Conservation (phyloP, 2,888 invertebrate species). For the Panorpa germanica region DNA sequence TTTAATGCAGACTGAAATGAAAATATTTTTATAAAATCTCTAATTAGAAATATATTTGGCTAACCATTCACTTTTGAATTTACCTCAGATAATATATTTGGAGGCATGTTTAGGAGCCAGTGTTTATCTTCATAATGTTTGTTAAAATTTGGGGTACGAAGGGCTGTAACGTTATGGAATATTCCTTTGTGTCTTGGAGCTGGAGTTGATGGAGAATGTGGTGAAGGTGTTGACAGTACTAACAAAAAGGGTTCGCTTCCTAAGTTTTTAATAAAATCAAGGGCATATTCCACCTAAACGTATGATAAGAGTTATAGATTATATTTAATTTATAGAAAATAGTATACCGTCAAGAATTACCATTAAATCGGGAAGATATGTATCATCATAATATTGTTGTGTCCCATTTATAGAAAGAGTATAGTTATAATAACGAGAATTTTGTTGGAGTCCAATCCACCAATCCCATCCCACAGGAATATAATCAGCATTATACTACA, state of each 20-base stretch:
- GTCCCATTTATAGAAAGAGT: slow-evolving; percentile 65
- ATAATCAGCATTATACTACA: slow-evolving; percentile 23
- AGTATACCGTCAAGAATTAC: slow-evolving; percentile 28
- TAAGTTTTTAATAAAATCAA: slow-evolving; percentile 28
- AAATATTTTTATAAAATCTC: too few relatives aligned
- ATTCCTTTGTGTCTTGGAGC: slow-evolving; percentile 46
- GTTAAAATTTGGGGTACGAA: slow-evolving; percentile 50
- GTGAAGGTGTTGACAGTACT: slow-evolving; percentile 73
- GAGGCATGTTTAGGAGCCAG: slow-evolving; percentile 60
- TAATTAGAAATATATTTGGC: too few relatives aligned
- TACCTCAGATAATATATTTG: slow-evolving; percentile 39
- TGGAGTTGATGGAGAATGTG: slow-evolving; percentile 73
- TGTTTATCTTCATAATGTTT: slow-evolving; percentile 52
- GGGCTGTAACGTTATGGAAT: slow-evolving; percentile 39
- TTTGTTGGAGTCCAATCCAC: slow-evolving; percentile 78
- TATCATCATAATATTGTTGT: slow-evolving; percentile 36
- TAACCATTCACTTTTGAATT: too few relatives aligned
- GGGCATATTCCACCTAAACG: too few relatives aligned
- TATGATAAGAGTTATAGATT: too few relatives aligned
- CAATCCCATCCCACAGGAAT: slow-evolving; percentile 74
- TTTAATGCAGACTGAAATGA: slow-evolving; percentile 33
- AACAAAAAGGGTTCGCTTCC: slow-evolving; percentile 54
- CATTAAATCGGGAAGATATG: slow-evolving; percentile 74
- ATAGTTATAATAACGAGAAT: slow-evolving; percentile 86
- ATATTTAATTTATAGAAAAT: slow-evolving; percentile 15